A percentile compares a stretch with the other conserved stretches of the same genome.
These are phyloP conservation scores for Polydrusus tereticollis DNA, from an alignment of 2,888 invertebrate species.

Conservation along the genomic window DNA sequence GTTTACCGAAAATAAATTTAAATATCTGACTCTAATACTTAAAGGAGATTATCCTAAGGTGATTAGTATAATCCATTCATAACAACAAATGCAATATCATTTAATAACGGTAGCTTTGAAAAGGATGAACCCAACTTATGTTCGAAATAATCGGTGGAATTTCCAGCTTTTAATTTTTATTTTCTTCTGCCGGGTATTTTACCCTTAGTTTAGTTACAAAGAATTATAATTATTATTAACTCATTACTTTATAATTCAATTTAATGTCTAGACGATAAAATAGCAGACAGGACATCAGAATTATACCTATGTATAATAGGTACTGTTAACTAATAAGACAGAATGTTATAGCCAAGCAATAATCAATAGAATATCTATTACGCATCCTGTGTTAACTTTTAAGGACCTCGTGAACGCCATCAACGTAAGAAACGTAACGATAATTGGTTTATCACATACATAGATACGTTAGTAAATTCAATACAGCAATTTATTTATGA, in stretches of 20 bases:
- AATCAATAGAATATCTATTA: no score
- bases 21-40: not conserved
- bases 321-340: no score
- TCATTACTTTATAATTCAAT: not conserved
- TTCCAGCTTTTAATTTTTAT: not conserved
- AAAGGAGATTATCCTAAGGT: not conserved
- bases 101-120: not conserved
- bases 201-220: not conserved
- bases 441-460: no score
- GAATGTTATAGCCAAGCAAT: no score
- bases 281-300: no score
- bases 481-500: no score
- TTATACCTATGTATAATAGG: no score
- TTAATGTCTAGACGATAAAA: no score
- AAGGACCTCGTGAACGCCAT: no score
- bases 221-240: not conserved
- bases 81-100: not conserved
- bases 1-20: not conserved
- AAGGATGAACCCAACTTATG: not conserved
- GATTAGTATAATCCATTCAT: constrained; percentile 4
- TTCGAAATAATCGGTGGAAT: not conserved
- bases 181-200: not conserved
- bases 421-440: no score
- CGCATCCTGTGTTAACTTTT: no score
- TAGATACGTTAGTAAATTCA: no score